These are phyloP conservation scores for Cryptocephalus primarius DNA, from an alignment of 2,888 invertebrate species.

Conservation along the genomic window DNA sequence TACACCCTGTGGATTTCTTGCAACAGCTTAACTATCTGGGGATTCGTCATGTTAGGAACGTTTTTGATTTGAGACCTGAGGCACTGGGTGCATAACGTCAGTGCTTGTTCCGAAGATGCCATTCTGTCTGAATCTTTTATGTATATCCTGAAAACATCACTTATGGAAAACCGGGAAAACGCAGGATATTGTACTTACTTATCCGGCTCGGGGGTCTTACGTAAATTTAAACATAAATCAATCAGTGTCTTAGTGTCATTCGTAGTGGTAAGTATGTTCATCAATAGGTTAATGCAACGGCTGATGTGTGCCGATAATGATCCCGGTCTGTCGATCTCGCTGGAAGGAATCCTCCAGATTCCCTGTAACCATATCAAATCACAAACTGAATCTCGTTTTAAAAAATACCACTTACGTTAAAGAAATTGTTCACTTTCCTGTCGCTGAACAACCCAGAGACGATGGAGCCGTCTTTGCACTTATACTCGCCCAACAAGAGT, in stretches of 20 bases:
- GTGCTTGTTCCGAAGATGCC: conserved; percentile 68
- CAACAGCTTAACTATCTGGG: conserved; percentile 38
- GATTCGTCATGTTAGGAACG: conserved; percentile 28
- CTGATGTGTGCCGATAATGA: conserved; percentile 88
- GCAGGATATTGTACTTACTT: conserved; percentile 44
- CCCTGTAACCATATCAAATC: conserved; percentile 41
- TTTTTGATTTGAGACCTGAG: conserved; percentile 51
- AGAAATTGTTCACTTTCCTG: conserved; percentile 75
- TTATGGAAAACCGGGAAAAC: neutral
- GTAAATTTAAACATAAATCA: conserved; percentile 68
- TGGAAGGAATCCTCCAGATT: conserved; percentile 83
- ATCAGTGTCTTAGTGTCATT: conserved; percentile 71
- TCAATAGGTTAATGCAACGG: conserved; percentile 66
- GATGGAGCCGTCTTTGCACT: conserved; percentile 52
- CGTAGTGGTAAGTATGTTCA: conserved; percentile 69
- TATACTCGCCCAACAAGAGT: conserved; percentile 58
- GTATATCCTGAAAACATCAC: conserved; percentile 50
- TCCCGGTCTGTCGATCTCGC: conserved; percentile 86
- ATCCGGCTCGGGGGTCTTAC: conserved; percentile 72
- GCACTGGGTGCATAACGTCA: conserved; percentile 60
- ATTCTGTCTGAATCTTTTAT: conserved; percentile 76
- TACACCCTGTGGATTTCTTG: conserved; percentile 55
- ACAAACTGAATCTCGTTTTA: neutral
- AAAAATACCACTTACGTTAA: conserved; percentile 52
- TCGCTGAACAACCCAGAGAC: conserved; percentile 78